These are phyloP conservation scores for Musca vetustissima DNA, from an alignment of 1,140 invertebrate genomes.

Conservation along the genomic window DNA sequence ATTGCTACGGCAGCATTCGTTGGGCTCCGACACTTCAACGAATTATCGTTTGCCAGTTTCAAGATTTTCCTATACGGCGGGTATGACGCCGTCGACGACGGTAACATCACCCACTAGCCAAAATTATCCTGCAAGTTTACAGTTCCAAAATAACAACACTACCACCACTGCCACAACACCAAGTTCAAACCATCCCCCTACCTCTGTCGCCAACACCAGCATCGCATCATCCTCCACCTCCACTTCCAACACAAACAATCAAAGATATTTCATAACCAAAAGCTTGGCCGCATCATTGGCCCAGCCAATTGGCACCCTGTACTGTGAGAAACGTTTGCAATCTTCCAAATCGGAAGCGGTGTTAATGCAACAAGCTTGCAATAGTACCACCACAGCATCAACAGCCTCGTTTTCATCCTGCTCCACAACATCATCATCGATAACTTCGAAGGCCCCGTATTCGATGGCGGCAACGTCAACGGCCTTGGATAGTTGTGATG, in stretches of 20 bases:
- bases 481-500: background rate
- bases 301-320: slow-evolving; percentile 45
- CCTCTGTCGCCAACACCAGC: background rate
- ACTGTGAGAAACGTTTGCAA: slow-evolving; percentile 51
- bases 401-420: background rate
- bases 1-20: background rate
- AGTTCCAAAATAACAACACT: slow-evolving; percentile 2
- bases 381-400: background rate
- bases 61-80: slow-evolving; percentile 4
- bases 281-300: slow-evolving; percentile 45
- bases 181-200: background rate
- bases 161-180: background rate
- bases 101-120: too few relatives aligned
- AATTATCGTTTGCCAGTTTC: background rate
- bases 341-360: slow-evolving; percentile 48
- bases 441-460: too few relatives aligned
- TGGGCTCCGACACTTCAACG: background rate
- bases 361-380: slow-evolving; percentile 24
- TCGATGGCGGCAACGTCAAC: too few relatives aligned
- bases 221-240: background rate
- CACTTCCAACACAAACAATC: background rate
- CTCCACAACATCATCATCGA: background rate
- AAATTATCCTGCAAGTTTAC: background rate
- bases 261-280: slow-evolving; percentile 40
- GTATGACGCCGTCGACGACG: background rate